Percentiles rank a stretch among this genome's conserved stretches.
These are phyloP conservation scores for Leptonema lineaticorne DNA, from an alignment of 1,140 invertebrate genomes.

Conservation along the genomic window DNA sequence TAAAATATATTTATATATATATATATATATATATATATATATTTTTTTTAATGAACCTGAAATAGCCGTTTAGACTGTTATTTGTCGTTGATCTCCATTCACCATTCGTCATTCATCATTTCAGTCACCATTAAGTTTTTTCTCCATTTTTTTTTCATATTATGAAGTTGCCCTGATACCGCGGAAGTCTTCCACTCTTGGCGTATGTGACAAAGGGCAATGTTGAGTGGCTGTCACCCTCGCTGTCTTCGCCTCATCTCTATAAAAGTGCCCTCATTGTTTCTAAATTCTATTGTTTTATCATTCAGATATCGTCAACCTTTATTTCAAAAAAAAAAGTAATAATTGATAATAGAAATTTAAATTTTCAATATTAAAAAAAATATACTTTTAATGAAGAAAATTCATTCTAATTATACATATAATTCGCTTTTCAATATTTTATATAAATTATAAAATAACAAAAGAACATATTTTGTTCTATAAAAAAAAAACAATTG, in stretches of 20 bases:
- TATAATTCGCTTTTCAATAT: not conserved
- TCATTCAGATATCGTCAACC: not conserved
- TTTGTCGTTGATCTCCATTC: not conserved
- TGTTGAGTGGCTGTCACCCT: slow-evolving; percentile 25
- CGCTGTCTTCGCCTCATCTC: slow-evolving; percentile 7
- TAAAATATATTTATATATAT: too few relatives aligned
- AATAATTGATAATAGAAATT: not conserved
- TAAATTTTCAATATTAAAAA: too few relatives aligned
- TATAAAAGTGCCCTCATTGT: slow-evolving; percentile 15
- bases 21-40: too few relatives aligned
- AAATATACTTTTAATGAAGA: too few relatives aligned
- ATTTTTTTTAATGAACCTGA: too few relatives aligned
- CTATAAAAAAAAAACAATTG: too few relatives aligned
- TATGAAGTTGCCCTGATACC: not conserved
- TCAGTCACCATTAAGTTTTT: slow-evolving; percentile 4
- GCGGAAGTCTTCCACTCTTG: slow-evolving; percentile 19
- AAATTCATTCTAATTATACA: not conserved
- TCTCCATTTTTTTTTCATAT: too few relatives aligned
- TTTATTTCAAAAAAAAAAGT: not conserved
- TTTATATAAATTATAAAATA: not conserved
- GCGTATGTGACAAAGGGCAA: not conserved
- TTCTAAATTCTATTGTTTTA: slow-evolving; percentile 22
- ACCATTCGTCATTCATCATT: not conserved
- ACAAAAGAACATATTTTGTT: too few relatives aligned
- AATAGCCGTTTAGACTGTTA: not conserved